A percentile compares a stretch with the other conserved stretches of the same genome.
Conservation (phyloP, 2,797 vertebrate species). For the Arremon aurantiirostris region DNA sequence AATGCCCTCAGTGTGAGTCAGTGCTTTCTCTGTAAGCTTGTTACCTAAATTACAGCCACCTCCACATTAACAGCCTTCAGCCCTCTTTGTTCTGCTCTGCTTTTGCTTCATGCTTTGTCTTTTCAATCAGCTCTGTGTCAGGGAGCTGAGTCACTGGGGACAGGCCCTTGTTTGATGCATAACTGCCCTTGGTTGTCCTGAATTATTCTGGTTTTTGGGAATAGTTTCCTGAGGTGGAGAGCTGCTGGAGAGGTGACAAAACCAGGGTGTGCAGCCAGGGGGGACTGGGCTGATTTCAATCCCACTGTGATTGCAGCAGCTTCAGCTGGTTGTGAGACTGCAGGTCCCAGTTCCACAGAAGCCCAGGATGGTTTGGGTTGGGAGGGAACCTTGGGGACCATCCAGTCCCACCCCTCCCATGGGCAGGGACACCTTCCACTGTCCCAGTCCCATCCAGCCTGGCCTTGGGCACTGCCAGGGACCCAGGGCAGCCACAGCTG, state of each 20-base stretch:
- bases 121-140: not conserved
- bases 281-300: not conserved
- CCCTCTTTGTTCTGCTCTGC: slow-evolving; percentile 13
- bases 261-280: not conserved
- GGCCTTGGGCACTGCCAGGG: accelerated
- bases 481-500: not conserved
- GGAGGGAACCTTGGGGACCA: not conserved
- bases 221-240: not conserved
- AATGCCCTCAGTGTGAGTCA: slow-evolving; percentile 28
- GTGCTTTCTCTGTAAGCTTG: not conserved
- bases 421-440: not conserved
- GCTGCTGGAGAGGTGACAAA: not conserved
- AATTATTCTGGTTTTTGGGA: not conserved
- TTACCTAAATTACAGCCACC: slow-evolving; percentile 48
- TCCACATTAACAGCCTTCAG: slow-evolving; percentile 25
- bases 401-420: not conserved
- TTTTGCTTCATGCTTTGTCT: slow-evolving; percentile 25
- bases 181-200: not conserved
- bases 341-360: not conserved
- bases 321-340: not conserved
- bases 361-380: not conserved
- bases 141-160: not conserved
- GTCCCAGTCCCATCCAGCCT: accelerated
- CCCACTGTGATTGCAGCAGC: not conserved
- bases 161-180: not conserved